Percentiles rank a stretch among this genome's conserved stretches.
These are phyloP conservation scores for Chromoteleia sp. DNA, from an alignment of 2,888 invertebrate species.

Conservation along the genomic window DNA sequence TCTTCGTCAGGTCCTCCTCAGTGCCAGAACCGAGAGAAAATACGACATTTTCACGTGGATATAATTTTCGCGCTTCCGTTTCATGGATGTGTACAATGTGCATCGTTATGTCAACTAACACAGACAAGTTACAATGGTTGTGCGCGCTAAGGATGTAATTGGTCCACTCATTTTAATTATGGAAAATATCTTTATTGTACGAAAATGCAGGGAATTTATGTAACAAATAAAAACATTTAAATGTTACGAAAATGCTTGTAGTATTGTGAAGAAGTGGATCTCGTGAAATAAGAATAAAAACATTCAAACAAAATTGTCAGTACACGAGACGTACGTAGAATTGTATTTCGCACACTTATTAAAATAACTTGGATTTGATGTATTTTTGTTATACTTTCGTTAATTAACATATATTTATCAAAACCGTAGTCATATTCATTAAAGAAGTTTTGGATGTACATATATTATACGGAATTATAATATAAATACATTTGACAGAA, in stretches of 20 bases:
- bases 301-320: no score
- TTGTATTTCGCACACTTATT: no score
- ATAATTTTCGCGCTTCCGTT: slow-evolving; percentile 70
- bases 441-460: no score
- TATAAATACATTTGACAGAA: no score
- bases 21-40: slow-evolving; percentile 62
- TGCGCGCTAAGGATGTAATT: slow-evolving; percentile 73
- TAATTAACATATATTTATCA: no score
- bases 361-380: no score
- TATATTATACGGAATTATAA: no score
- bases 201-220: slow-evolving; percentile 13
- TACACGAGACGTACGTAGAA: no score
- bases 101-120: slow-evolving; percentile 55
- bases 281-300: no score
- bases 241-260: background rate
- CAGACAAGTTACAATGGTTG: slow-evolving; percentile 73
- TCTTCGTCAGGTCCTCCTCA: slow-evolving; percentile 55
- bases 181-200: slow-evolving; percentile 34
- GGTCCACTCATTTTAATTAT: slow-evolving; percentile 52
- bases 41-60: slow-evolving; percentile 66
- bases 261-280: slow-evolving; percentile 8
- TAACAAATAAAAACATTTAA: slow-evolving; percentile 13
- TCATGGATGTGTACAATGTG: slow-evolving; percentile 62
- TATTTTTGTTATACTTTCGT: no score
- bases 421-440: no score